Conservation (phyloP, 2,113 vertebrate species). For the Cichladusa arquata region DNA sequence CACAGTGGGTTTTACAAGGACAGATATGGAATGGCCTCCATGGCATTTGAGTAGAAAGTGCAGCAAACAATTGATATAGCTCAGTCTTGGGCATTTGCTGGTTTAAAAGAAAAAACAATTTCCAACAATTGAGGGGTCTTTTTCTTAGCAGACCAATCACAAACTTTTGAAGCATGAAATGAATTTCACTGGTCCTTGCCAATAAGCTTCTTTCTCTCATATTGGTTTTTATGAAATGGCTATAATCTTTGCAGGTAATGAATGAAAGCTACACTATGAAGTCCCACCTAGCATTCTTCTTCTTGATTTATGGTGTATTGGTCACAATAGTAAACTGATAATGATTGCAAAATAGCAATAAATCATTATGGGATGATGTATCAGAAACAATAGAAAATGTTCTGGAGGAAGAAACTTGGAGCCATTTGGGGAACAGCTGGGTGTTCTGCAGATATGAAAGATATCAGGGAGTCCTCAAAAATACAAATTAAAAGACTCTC, state of each 20-base stretch:
- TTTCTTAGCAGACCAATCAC: constrained; percentile 70
- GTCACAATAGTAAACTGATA: constrained; percentile 78
- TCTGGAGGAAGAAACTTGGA: constrained; percentile 45
- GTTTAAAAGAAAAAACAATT: constrained; percentile 73
- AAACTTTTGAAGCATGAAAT: constrained; percentile 84
- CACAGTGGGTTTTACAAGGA: constrained; percentile 58
- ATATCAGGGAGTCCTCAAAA: constrained; percentile 10
- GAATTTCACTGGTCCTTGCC: constrained; percentile 73
- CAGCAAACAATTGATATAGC: constrained; percentile 51
- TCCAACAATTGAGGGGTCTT: constrained; percentile 53
- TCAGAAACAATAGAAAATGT: constrained; percentile 61
- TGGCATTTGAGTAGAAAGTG: constrained; percentile 31
- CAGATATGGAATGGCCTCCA: constrained; percentile 25
- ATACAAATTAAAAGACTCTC: not conserved
- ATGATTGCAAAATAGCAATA: constrained; percentile 57
- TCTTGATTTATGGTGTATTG: constrained; percentile 76
- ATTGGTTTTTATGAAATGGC: constrained; percentile 77
- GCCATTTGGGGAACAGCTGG: constrained; percentile 4
- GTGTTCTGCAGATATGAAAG: constrained; percentile 36
- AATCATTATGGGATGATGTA: constrained; percentile 59
- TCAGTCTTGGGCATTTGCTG: constrained; percentile 51
- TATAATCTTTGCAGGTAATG: constrained; percentile 78
- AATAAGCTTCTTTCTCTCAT: constrained; percentile 72
- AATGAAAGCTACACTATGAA: constrained; percentile 74
- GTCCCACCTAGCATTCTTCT: constrained; percentile 73